These are phyloP conservation scores for Lottia scabra DNA, from an alignment of 2,888 invertebrate genomes.

Conservation along the genomic window DNA sequence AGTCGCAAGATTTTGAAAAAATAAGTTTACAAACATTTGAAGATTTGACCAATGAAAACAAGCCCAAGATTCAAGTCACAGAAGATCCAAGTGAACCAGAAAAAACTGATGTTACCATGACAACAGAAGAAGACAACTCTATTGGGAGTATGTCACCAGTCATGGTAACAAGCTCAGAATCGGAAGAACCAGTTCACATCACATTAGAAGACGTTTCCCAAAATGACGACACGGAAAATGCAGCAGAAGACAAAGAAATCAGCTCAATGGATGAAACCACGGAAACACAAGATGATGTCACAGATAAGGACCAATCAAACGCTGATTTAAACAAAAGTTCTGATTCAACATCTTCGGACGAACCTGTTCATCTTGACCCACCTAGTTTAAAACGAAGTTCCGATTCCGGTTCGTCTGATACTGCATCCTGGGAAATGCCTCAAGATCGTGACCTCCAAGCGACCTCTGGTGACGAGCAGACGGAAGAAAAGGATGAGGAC, in stretches of 20 bases:
- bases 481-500: not conserved
- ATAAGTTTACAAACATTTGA: not conserved
- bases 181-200: not conserved
- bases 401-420: not conserved
- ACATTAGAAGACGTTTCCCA: not conserved
- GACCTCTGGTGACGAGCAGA: not conserved
- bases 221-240: not conserved
- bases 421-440: not conserved
- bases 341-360: not conserved
- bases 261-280: not conserved
- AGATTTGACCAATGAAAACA: not conserved
- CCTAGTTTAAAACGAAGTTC: not conserved
- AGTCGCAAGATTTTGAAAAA: not conserved
- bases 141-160: not conserved
- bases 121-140: not conserved
- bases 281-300: not conserved
- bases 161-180: not conserved
- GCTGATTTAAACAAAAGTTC: not conserved
- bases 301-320: not conserved
- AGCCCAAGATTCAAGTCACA: not conserved
- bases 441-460: not conserved
- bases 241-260: not conserved
- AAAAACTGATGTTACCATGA: not conserved
- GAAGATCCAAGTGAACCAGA: not conserved
- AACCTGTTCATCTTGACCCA: not conserved